These are phyloP conservation scores for Lampris megalopsis DNA, from an alignment of 2,113 vertebrate species.

Conservation along the genomic window DNA sequence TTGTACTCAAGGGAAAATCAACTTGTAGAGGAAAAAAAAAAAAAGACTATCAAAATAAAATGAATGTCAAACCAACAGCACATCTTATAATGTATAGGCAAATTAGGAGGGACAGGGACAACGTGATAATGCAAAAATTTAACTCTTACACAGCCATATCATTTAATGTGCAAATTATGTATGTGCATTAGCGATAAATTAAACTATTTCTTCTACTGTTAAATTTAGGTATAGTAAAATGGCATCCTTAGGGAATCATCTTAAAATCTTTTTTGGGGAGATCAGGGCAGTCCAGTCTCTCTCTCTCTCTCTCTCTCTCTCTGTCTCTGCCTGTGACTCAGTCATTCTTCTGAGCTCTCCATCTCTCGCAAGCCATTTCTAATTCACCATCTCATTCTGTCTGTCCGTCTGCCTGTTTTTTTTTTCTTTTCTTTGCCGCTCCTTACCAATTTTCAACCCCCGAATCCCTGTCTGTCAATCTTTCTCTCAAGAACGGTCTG, in stretches of 20 bases:
- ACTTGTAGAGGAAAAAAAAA: too few species aligned
- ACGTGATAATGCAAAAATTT: too few species aligned
- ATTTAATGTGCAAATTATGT: not conserved
- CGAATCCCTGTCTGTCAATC: not conserved
- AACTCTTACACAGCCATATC: not conserved
- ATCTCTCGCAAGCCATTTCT: not conserved
- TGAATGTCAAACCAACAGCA: too few species aligned
- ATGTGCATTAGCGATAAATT: not conserved
- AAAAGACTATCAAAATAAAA: too few species aligned
- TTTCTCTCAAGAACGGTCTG: not conserved
- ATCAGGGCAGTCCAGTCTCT: conserved; percentile 1
- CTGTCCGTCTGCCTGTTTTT: not conserved
- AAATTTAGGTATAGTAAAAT: not conserved
- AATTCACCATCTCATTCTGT: not conserved
- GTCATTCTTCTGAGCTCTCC: not conserved
- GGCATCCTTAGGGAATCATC: conserved; percentile 31
- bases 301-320: not conserved
- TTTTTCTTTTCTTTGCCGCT: not conserved
- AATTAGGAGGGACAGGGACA: too few species aligned
- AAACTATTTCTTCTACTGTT: conserved; percentile 1
- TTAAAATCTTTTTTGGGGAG: conserved; percentile 25
- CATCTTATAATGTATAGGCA: too few species aligned
- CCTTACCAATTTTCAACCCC: too few species aligned
- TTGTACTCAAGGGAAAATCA: too few species aligned
- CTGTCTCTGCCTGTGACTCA: not conserved